Conservation (phyloP, 2,888 invertebrate genomes). For the Lordiphosa andalusiaca region DNA sequence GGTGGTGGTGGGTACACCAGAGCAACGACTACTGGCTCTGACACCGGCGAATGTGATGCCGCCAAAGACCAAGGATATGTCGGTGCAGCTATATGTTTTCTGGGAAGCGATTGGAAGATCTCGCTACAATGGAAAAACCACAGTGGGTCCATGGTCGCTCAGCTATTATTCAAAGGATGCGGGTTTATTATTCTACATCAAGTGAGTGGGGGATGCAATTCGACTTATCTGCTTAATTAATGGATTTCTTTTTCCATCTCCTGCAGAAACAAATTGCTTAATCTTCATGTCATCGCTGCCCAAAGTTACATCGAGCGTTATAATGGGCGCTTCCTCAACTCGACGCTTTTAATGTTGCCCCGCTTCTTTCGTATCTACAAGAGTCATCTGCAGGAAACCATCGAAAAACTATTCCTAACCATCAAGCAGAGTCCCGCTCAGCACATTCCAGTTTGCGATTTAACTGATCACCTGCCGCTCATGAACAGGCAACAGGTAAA, state of each 20-base stretch:
- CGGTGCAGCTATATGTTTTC: slow-evolving; percentile 84
- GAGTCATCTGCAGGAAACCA: slow-evolving; percentile 80
- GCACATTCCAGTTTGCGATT: slow-evolving; percentile 30
- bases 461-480: slow-evolving; percentile 39
- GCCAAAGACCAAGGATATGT: slow-evolving; percentile 81
- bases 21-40: slow-evolving; percentile 82
- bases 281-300: slow-evolving; percentile 83
- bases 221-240: slow-evolving; percentile 68
- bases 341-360: slow-evolving; percentile 83
- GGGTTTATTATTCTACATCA: slow-evolving; percentile 81
- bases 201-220: slow-evolving; percentile 45
- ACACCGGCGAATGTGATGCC: slow-evolving; percentile 81
- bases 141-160: slow-evolving; percentile 84
- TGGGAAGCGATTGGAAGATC: slow-evolving; percentile 88
- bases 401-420: slow-evolving; percentile 70
- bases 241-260: too few relatives aligned
- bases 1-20: slow-evolving; percentile 87
- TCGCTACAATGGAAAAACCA: slow-evolving; percentile 86
- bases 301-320: slow-evolving; percentile 83
- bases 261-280: slow-evolving; percentile 83
- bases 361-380: slow-evolving; percentile 84
- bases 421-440: slow-evolving; percentile 69
- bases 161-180: slow-evolving; percentile 82
- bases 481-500: slow-evolving; percentile 51
- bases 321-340: slow-evolving; percentile 79